Percentiles rank a stretch among this genome's conserved stretches.
Evolutionary conservation across 2,888 invertebrate species (phyloP).

Genomic region (Ophion ventricosus): DNA sequence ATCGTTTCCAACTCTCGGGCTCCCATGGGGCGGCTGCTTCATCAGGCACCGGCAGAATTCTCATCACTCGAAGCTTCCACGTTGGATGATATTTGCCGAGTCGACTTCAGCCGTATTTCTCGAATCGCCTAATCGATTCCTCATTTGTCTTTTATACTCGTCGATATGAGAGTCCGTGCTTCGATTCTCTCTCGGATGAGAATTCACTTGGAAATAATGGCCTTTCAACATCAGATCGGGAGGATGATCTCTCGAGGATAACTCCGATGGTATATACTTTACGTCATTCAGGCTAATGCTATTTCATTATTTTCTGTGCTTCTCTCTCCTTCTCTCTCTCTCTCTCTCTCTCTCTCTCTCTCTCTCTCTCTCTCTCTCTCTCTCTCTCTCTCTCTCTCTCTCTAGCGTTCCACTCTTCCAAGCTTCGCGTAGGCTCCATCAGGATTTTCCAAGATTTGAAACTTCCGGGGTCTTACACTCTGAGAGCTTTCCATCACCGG

Average conservation of each 20-base stretch:
- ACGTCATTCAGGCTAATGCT: slow-evolving; percentile 5
- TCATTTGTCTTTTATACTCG: slow-evolving; percentile 22
- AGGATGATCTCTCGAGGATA: background rate
- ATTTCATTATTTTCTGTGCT: slow-evolving; percentile 8
- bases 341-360: background rate
- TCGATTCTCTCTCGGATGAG: slow-evolving; percentile 29
- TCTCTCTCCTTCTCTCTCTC: background rate
- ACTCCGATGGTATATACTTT: background rate
- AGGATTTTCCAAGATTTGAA: slow-evolving; percentile 26
- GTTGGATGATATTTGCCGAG: background rate
- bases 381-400: background rate
- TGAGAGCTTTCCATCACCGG: slow-evolving; percentile 25
- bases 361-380: background rate
- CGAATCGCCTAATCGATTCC: slow-evolving; percentile 32
- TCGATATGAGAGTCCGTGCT: background rate
- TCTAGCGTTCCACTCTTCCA: background rate
- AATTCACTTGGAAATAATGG: slow-evolving; percentile 38
- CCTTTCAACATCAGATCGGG: background rate
- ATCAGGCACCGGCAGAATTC: slow-evolving; percentile 47
- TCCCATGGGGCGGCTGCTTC: slow-evolving; percentile 37
- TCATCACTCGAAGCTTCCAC: slow-evolving; percentile 41
- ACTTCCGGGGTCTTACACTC: slow-evolving; percentile 28
- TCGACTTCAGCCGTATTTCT: background rate
- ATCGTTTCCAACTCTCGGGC: slow-evolving; percentile 26
- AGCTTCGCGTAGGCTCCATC: slow-evolving; percentile 13